A percentile compares a stretch with the other conserved stretches of the same genome.
Evolutionary conservation across 2,113 vertebrate genomes (phyloP).

Genomic region (Corydoras maculifer): DNA sequence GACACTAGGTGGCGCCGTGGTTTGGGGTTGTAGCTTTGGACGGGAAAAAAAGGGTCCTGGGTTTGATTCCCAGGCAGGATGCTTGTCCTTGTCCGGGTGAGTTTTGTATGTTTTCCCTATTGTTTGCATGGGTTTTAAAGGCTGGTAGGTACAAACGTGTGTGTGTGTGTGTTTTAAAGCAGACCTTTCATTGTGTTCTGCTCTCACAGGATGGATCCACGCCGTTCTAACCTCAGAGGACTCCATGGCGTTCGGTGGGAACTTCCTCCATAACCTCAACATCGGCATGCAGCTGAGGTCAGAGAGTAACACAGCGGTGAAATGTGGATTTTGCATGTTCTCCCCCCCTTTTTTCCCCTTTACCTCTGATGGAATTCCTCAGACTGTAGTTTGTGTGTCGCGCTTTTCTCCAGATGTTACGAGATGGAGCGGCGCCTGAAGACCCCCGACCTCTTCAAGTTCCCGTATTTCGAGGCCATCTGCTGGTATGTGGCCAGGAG

Average conservation of each 20-base stretch:
- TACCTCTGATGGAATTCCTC: no score
- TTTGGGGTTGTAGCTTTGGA: no score
- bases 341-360: no score
- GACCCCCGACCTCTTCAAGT: conserved; percentile 98
- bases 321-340: no score
- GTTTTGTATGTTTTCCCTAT: no score
- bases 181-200: conserved; percentile 35
- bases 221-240: conserved; percentile 98
- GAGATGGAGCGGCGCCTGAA: conserved; percentile 98
- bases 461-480: conserved; percentile 98
- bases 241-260: conserved; percentile 98
- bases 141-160: no score
- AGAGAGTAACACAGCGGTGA: conserved; percentile 24
- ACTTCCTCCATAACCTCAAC: conserved; percentile 99
- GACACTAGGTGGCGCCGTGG: no score
- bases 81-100: no score
- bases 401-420: conserved; percentile 76
- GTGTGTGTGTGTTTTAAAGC: conserved; percentile 2
- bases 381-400: background rate
- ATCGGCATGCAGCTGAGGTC: conserved; percentile 99
- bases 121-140: no score
- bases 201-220: conserved; percentile 90
- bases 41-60: no score
- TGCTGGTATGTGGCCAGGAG: conserved; percentile 99
- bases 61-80: no score